phyloP scores from a whole-genome alignment of 2,113 vertebrate species.

The Centrocercus urophasianus region DNA sequence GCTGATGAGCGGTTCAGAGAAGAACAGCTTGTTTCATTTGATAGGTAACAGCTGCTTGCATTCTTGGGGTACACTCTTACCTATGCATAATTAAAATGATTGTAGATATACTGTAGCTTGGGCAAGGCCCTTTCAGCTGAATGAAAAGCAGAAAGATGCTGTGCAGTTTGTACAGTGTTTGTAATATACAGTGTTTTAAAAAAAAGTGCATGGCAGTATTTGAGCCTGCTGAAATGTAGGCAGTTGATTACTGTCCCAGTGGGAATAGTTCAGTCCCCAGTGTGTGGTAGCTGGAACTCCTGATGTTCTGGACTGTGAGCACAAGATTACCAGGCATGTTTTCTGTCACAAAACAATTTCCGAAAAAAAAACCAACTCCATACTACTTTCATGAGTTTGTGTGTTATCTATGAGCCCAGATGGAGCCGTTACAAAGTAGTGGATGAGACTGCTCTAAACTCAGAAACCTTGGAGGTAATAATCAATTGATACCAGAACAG shows the following conservation, averaged over 20 bases:
- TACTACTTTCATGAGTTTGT: background rate
- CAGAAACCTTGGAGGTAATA: background rate
- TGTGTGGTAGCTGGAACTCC: background rate
- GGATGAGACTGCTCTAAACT: background rate
- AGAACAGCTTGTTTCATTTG: conserved; percentile 94
- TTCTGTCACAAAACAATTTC: background rate
- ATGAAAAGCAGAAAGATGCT: background rate
- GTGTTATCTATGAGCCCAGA: background rate
- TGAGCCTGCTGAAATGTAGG: background rate
- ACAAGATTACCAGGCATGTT: background rate
- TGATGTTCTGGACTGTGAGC: background rate
- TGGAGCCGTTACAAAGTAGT: background rate
- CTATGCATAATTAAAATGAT: background rate
- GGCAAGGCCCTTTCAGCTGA: background rate
- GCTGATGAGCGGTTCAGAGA: conserved; percentile 87
- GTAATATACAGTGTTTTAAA: background rate
- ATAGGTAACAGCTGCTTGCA: conserved; percentile 82
- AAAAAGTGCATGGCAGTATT: background rate
- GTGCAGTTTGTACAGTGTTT: background rate
- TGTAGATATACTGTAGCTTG: background rate
- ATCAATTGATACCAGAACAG: background rate
- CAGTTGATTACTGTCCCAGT: background rate
- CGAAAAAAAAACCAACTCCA: background rate
- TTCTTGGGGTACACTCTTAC: background rate
- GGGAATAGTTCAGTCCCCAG: background rate